Evolutionary conservation across 1,140 invertebrate species (phyloP), one percentile per base, ranked within the genome.

Genomic region (Drosophila saltans): DNA sequence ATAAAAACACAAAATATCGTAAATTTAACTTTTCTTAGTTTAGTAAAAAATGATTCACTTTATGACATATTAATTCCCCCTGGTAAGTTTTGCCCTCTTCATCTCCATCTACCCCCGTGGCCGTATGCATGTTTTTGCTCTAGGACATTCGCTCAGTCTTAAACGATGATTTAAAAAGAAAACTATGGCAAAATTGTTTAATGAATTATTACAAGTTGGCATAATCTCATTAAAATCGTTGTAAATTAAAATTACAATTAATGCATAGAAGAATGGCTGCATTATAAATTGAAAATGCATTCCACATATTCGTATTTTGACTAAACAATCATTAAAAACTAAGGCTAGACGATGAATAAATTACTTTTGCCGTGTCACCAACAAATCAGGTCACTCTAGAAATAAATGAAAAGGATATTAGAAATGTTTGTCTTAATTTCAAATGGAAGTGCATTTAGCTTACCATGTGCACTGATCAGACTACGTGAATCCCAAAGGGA

Each of bases 401-500:
- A 5, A 45, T 21, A 74, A 39, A 41, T 33, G 11, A 52, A 3
- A 7, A 69, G 9, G n/a, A 21, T 55, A n/a, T 60, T 4, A 36
- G 0, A 36, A 57, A 2, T 2, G 3, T 52, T 66, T 21, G 10
- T 1, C 26, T 1, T 16, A 33, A 16, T 4, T 30, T 7, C 2
- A 33, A 0, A 43, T 55, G 16, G 41, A 26, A 3, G 2, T 1
- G 11, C 0, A 9, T 30, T 0, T 7, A 60, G 69, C 28, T 57
- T 60, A 91, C 91, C 91, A 78, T 91, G 80, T 74, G 91, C 91
- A 69, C 91, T 92, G 64, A 92, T 91, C 65, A 92, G 78, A 81
- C 91, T 92, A 21, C 91, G 88, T 40, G 91, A 78, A 80, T 92
- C 91, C 91, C 91, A 92, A 68, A 92, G 78, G 21, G 91, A 92